Evolutionary conservation across 2,888 invertebrate species (phyloP).

Genomic region (Agapostemon virescens): DNA sequence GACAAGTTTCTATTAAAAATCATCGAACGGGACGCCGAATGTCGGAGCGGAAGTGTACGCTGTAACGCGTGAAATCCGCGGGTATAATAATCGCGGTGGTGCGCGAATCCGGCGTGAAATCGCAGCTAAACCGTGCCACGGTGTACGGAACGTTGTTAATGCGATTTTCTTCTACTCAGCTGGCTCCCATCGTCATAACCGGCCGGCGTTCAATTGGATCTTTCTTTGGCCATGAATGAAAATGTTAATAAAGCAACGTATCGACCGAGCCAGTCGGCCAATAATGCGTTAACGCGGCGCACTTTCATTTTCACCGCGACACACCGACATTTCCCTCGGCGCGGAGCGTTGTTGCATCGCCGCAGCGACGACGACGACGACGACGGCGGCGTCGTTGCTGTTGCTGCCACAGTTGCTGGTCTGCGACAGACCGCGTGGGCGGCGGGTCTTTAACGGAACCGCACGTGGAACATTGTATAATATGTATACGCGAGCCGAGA

Average conservation of each 20-base stretch:
- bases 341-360: neutral
- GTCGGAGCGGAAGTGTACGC: neutral
- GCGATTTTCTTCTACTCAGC: constrained; percentile 22
- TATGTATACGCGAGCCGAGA: constrained; percentile 31
- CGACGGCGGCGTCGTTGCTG: neutral
- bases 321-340: constrained; percentile 41
- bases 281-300: constrained; percentile 55
- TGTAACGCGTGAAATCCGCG: neutral
- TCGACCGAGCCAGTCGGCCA: constrained; percentile 30
- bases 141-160: neutral
- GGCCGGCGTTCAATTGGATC: constrained; percentile 34
- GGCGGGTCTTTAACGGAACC: constrained; percentile 54
- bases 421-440: constrained; percentile 59
- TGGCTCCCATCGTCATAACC: constrained; percentile 25
- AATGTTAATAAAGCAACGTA: constrained; percentile 46
- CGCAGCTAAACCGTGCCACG: neutral
- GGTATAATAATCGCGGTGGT: neutral
- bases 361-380: too few species aligned
- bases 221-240: constrained; percentile 57
- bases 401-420: constrained; percentile 30
- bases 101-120: constrained; percentile 1
- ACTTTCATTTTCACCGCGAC: constrained; percentile 65
- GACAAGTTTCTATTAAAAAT: too few species aligned
- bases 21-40: neutral
- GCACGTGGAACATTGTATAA: constrained; percentile 56